Evolutionary conservation across 2,888 invertebrate species (phyloP).

Genomic region (Hypomecis punctinalis): DNA sequence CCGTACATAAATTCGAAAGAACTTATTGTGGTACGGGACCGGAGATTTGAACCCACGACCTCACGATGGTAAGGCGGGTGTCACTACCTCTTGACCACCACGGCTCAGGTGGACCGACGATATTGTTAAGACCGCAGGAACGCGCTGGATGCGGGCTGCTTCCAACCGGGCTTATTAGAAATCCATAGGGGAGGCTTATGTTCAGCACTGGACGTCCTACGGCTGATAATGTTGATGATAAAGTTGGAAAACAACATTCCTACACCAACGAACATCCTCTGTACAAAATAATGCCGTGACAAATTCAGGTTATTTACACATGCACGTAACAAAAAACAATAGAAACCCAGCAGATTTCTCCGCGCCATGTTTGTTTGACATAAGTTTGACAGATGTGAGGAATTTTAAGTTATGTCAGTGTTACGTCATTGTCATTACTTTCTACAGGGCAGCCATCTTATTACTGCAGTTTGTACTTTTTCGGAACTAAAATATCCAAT

Average conservation of each 20-base stretch:
- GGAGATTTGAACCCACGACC: no score
- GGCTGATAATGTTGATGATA: no score
- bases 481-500: not conserved
- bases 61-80: no score
- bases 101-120: no score
- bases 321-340: conserved; percentile 31
- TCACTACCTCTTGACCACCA: no score
- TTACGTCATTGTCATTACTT: conserved; percentile 23
- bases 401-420: conserved; percentile 31
- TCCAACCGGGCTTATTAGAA: no score
- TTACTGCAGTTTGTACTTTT: not conserved
- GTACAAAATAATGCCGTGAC: conserved; percentile 3
- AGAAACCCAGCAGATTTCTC: conserved; percentile 28
- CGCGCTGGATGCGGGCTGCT: no score
- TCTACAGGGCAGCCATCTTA: not conserved
- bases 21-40: no score
- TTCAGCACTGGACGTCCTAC: no score
- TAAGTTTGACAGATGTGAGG: conserved; percentile 25
- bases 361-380: conserved; percentile 29
- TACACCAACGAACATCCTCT: not conserved
- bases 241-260: not conserved
- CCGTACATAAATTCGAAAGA: no score
- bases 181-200: no score
- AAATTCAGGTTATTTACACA: conserved; percentile 25
- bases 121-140: no score